phyloP scores from a whole-genome alignment of 2,888 invertebrate species.

The Steromphala cineraria region DNA sequence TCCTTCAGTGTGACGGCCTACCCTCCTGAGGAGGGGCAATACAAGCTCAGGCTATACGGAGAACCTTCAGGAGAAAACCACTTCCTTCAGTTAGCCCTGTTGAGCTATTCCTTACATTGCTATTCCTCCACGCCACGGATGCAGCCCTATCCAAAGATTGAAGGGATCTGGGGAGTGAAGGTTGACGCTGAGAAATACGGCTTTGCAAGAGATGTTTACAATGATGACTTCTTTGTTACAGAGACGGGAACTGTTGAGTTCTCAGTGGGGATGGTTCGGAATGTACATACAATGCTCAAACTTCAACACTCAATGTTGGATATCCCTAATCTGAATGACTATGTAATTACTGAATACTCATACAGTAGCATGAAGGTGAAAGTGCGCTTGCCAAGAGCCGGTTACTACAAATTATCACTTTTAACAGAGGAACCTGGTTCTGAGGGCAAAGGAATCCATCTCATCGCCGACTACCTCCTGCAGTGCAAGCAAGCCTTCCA shows the following conservation, averaged over 20 bases:
- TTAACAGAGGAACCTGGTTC: neutral
- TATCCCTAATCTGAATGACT: neutral
- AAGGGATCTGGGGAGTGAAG: neutral
- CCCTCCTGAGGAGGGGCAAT: neutral
- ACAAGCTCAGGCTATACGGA: neutral
- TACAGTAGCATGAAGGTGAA: neutral
- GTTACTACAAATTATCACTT: slow-evolving; percentile 1
- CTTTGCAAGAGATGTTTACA: neutral
- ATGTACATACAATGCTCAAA: neutral
- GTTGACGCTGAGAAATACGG: neutral
- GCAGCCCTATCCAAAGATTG: neutral
- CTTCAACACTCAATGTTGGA: neutral
- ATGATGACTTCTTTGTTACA: neutral
- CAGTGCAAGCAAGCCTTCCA: neutral
- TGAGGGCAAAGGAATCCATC: neutral
- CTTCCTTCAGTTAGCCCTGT: neutral
- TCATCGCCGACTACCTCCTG: neutral
- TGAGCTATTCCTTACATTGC: neutral
- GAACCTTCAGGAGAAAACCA: neutral
- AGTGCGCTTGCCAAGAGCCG: neutral
- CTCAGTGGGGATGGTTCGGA: neutral
- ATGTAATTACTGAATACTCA: neutral
- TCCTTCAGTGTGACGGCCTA: neutral
- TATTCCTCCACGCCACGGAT: neutral
- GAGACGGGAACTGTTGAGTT: neutral